A percentile compares a stretch with the other conserved stretches of the same genome.
These are phyloP conservation scores for Lasioglossum villosulum DNA, from an alignment of 2,888 invertebrate species.

Conservation along the genomic window DNA sequence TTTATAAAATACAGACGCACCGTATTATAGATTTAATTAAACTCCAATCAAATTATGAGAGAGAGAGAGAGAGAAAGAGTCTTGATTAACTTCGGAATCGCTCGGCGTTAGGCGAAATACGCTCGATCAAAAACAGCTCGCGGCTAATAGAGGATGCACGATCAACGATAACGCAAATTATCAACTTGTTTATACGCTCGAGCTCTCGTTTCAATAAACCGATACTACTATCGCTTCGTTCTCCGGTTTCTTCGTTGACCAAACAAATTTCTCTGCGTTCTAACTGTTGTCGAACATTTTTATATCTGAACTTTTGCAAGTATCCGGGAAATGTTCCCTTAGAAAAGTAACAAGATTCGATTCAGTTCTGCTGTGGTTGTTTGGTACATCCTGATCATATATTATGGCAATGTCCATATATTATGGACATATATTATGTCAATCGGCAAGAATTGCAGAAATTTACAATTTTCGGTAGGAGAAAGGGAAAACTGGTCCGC, in stretches of 20 bases:
- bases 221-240: no score
- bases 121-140: constrained; percentile 26
- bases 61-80: not conserved
- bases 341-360: no score
- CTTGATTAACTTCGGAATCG: constrained; percentile 41
- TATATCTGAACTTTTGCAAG: no score
- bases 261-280: no score
- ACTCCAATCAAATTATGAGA: constrained; percentile 22
- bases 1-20: not conserved
- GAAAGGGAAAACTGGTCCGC: not conserved
- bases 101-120: not conserved
- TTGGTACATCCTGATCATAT: no score
- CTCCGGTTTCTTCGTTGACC: no score
- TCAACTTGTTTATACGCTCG: constrained; percentile 33
- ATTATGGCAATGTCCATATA: no score
- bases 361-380: no score
- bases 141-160: not conserved
- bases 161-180: constrained; percentile 32
- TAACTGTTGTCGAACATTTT: no score
- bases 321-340: no score
- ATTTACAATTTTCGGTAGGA: no score
- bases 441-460: not conserved
- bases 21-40: constrained; percentile 25
- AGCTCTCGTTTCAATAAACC: not conserved
- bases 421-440: no score